Percentiles rank a stretch among this genome's conserved stretches.
phyloP scores from a whole-genome alignment of 2,797 vertebrate species.

The Peromyscus aztecus region DNA sequence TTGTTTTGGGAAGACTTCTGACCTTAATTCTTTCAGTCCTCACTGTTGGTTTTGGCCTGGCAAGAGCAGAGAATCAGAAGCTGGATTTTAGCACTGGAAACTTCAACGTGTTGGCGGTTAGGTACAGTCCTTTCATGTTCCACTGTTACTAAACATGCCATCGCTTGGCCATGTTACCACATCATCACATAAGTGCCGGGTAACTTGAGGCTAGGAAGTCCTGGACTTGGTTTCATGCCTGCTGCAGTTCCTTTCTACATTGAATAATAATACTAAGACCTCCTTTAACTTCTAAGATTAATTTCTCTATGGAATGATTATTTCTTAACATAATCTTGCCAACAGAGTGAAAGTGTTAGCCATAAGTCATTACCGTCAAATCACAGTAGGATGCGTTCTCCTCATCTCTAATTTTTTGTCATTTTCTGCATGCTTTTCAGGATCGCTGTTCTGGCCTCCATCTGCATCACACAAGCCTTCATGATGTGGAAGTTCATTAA shows the following conservation, averaged over 20 bases:
- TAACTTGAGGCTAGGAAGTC: not conserved
- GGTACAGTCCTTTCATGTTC: slow-evolving; percentile 87
- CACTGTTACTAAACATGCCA: not conserved
- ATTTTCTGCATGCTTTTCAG: slow-evolving; percentile 85
- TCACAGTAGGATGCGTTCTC: not conserved
- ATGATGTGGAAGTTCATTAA: slow-evolving; percentile 99
- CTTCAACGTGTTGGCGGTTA: slow-evolving; percentile 96
- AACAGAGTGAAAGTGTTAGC: not conserved
- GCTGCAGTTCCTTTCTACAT: not conserved
- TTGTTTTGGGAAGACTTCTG: slow-evolving; percentile 96
- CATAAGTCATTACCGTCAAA: not conserved
- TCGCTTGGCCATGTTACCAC: not conserved
- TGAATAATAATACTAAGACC: not conserved
- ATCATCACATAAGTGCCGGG: not conserved
- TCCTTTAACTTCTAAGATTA: slow-evolving; percentile 26
- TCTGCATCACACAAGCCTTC: slow-evolving; percentile 97
- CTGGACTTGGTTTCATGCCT: not conserved
- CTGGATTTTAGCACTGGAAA: slow-evolving; percentile 95
- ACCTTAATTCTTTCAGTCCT: slow-evolving; percentile 98
- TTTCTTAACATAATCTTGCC: slow-evolving; percentile 6
- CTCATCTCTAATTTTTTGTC: slow-evolving; percentile 16
- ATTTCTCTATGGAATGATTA: not conserved
- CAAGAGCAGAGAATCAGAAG: slow-evolving; percentile 95
- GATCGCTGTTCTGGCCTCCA: slow-evolving; percentile 95
- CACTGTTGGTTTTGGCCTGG: slow-evolving; percentile 97